phyloP scores from a whole-genome alignment of 2,113 vertebrate genomes.

The Paralichthys olivaceus region DNA sequence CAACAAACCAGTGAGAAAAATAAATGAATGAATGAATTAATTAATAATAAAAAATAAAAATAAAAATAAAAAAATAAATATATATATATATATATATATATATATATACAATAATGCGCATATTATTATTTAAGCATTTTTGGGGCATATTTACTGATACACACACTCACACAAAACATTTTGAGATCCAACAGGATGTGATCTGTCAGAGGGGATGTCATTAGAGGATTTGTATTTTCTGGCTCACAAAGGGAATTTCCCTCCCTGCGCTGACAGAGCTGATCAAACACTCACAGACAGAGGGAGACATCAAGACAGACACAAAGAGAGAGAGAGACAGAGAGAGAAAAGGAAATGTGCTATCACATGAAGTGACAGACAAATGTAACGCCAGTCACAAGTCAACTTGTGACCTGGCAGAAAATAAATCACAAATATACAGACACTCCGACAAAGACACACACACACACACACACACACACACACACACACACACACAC shows the following conservation, averaged over 20 bases:
- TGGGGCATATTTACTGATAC: neutral
- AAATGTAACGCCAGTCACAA: slow-evolving; percentile 10
- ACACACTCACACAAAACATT: neutral
- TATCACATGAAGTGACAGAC: slow-evolving; percentile 9
- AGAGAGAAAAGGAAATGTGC: neutral
- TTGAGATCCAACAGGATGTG: slow-evolving; percentile 31
- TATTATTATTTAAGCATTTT: too few relatives aligned
- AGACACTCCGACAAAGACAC: neutral
- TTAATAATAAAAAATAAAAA: too few relatives aligned
- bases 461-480: too few relatives aligned
- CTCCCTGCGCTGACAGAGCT: neutral
- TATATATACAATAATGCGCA: too few relatives aligned
- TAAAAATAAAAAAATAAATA: too few relatives aligned
- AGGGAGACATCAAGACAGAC: neutral
- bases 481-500: rapidly evolving
- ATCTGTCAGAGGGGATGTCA: slow-evolving; percentile 42
- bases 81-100: too few relatives aligned
- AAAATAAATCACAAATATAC: neutral
- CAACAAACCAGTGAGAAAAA: too few relatives aligned
- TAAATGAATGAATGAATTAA: too few relatives aligned
- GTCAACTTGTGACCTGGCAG: slow-evolving; percentile 4
- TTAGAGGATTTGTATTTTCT: slow-evolving; percentile 36
- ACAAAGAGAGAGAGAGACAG: slow-evolving; percentile 1
- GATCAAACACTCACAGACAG: slow-evolving; percentile 27
- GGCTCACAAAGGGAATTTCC: slow-evolving; percentile 58